Percentiles rank a stretch among this genome's conserved stretches.
These are phyloP conservation scores for Apis cerana DNA, from an alignment of 1,140 invertebrate species.

Conservation along the genomic window DNA sequence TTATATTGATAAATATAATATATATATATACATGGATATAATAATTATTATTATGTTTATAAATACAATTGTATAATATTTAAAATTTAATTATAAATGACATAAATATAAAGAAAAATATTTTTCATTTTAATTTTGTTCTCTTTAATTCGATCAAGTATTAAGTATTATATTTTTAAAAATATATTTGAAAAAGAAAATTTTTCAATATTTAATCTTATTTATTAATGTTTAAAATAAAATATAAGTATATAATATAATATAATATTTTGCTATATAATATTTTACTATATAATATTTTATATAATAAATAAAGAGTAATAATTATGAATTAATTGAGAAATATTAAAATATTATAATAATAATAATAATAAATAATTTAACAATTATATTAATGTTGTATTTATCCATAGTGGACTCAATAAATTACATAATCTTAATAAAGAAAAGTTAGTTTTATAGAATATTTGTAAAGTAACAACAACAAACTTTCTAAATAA, in stretches of 20 bases:
- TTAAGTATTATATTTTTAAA: slow-evolving; percentile 21
- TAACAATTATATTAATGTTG: neutral
- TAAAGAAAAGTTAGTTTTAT: neutral
- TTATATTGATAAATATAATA: too few relatives aligned
- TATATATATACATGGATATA: rapidly evolving
- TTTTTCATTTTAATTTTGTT: slow-evolving; percentile 47
- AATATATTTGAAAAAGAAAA: slow-evolving; percentile 12
- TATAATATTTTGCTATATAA: too few relatives aligned
- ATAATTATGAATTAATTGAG: neutral
- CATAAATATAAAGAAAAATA: slow-evolving; percentile 28
- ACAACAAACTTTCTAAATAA: neutral
- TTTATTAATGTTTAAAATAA: neutral
- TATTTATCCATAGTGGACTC: neutral
- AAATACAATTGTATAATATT: neutral
- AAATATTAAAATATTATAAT: neutral
- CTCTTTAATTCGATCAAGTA: slow-evolving; percentile 45
- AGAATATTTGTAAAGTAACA: neutral
- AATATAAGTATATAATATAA: too few relatives aligned
- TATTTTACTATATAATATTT: neutral
- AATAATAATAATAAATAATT: too few relatives aligned
- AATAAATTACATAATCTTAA: neutral
- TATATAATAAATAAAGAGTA: neutral
- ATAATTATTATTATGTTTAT: neutral
- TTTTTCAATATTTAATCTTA: neutral
- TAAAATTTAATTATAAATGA: neutral